Conservation (phyloP, 2,888 invertebrate genomes). For the Amphimallon solstitiale region DNA sequence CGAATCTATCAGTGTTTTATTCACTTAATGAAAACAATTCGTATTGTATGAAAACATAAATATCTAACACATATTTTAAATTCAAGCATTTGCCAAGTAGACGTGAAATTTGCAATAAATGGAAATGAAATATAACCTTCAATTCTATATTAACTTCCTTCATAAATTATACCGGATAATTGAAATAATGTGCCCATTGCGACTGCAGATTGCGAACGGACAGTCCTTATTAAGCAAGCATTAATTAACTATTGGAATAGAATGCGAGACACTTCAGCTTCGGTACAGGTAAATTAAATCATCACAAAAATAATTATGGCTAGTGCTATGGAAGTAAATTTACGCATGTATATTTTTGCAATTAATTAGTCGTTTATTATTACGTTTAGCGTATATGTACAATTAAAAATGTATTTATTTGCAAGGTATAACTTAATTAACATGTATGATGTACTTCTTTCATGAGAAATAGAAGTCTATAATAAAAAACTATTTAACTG, state of each 20-base stretch:
- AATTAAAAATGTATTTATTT: constrained; percentile 23
- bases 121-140: too few species aligned
- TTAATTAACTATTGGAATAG: neutral
- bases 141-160: neutral
- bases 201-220: constrained; percentile 1
- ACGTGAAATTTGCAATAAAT: too few species aligned
- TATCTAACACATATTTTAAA: too few species aligned
- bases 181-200: neutral
- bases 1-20: too few species aligned
- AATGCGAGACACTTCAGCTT: neutral
- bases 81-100: too few species aligned
- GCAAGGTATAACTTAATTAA: neutral
- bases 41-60: too few species aligned
- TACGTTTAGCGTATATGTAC: neutral
- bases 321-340: neutral
- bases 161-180: neutral
- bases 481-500: too few species aligned
- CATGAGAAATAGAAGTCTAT: too few species aligned
- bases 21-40: too few species aligned
- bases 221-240: neutral
- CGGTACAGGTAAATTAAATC: neutral
- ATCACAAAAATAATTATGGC: constrained; percentile 3
- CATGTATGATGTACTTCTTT: neutral
- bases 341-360: neutral
- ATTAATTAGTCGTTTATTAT: neutral